Conservation (phyloP, 2,888 invertebrate genomes). For the Artemia sinica region DNA sequence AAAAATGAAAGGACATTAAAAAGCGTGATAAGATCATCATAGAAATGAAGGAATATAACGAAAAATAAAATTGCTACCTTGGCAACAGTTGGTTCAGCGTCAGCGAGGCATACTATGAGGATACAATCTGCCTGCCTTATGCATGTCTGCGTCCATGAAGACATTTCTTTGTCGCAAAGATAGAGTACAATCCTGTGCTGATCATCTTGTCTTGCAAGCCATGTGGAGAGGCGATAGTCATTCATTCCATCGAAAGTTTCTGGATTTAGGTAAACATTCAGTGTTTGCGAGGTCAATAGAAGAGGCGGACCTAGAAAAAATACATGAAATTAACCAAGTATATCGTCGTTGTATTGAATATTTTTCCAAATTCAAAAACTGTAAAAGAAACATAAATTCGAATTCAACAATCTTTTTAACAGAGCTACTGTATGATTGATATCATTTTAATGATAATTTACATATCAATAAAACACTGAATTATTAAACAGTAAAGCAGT, state of each 20-base stretch:
- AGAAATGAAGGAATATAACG: no score
- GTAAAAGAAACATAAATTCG: no score
- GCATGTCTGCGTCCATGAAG: constrained; percentile 90
- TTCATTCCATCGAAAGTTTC: constrained; percentile 82
- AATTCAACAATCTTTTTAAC: no score
- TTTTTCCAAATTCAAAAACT: no score
- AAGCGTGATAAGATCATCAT: no score
- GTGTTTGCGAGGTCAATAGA: constrained; percentile 77
- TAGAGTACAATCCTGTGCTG: constrained; percentile 85
- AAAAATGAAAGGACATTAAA: no score
- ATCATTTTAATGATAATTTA: no score
- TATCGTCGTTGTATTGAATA: no score
- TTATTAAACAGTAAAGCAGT: no score
- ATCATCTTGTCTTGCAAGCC: constrained; percentile 97
- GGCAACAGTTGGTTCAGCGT: constrained; percentile 69
- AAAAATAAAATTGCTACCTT: constrained; percentile 38
- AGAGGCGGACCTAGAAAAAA: constrained; percentile 36
- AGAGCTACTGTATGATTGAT: no score
- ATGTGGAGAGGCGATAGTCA: constrained; percentile 88
- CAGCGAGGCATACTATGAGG: constrained; percentile 81
- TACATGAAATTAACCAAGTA: no score
- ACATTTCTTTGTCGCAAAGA: constrained; percentile 81
- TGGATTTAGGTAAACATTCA: constrained; percentile 67
- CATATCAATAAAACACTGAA: no score
- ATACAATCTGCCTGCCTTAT: constrained; percentile 95